phyloP scores from a whole-genome alignment of 2,888 invertebrate species.

The Eurytoma californica region DNA sequence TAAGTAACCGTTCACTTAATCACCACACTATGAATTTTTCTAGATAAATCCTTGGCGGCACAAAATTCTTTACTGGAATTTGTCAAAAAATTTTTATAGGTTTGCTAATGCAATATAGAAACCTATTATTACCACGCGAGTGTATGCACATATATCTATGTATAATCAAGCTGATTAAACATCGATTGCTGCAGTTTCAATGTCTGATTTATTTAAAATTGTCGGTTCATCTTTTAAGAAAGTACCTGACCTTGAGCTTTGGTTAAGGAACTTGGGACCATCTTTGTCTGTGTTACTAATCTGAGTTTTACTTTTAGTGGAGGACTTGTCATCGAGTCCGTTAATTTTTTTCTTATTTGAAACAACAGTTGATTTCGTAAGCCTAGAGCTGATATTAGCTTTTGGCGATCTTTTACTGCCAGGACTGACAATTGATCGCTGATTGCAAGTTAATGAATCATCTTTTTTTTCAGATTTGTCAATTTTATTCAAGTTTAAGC shows the following conservation, averaged over 20 bases:
- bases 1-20: conserved; percentile 8
- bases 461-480: conserved; percentile 66
- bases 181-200: conserved; percentile 69
- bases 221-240: conserved; percentile 87
- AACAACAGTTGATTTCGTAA: conserved; percentile 59
- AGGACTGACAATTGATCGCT: conserved; percentile 68
- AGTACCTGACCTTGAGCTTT: conserved; percentile 81
- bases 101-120: conserved; percentile 52
- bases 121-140: conserved; percentile 35
- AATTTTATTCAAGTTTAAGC: conserved; percentile 13
- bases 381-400: conserved; percentile 62
- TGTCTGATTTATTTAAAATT: conserved; percentile 76
- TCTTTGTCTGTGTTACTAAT: conserved; percentile 21
- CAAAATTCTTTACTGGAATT: neutral
- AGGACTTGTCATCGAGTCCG: conserved; percentile 57
- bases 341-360: conserved; percentile 58
- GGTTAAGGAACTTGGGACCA: conserved; percentile 71
- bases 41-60: neutral
- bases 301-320: conserved; percentile 66
- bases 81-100: conserved; percentile 15
- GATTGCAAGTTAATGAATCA: conserved; percentile 58
- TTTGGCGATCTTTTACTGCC: conserved; percentile 71
- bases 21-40: neutral
- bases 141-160: neutral
- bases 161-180: conserved; percentile 61